Percentiles rank a stretch among this genome's conserved stretches.
Evolutionary conservation across 2,113 vertebrate genomes (phyloP).

Genomic region (Crotalus helleri): DNA sequence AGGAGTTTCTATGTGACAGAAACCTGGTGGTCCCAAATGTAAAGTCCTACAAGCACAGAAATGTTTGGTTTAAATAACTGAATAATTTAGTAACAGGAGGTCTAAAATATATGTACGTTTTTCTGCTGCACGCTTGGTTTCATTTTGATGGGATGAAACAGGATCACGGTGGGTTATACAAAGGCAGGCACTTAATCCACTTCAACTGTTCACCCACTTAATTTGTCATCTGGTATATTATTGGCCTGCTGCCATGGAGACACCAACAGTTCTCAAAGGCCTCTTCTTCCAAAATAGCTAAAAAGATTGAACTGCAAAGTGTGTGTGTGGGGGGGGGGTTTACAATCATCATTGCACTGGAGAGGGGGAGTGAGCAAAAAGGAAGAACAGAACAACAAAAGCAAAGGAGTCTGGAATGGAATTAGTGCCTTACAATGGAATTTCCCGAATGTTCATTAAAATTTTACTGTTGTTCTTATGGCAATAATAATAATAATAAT

Average conservation of each 20-base stretch:
- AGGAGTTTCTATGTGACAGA: not conserved
- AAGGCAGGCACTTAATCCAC: not conserved
- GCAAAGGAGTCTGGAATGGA: not conserved
- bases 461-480: no score
- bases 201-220: not conserved
- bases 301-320: not conserved
- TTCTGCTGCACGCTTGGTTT: fast-evolving
- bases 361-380: not conserved
- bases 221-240: slow-evolving; percentile 28
- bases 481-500: no score
- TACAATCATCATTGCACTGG: not conserved
- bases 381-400: not conserved
- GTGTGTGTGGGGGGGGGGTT: not conserved
- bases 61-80: not conserved
- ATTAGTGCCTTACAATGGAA: not conserved
- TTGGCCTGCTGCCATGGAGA: slow-evolving; percentile 43
- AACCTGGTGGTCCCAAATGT: not conserved
- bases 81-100: not conserved
- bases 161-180: fast-evolving
- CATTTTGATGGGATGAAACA: fast-evolving
- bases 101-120: not conserved
- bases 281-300: slow-evolving; percentile 30
- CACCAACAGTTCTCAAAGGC: not conserved
- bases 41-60: not conserved
- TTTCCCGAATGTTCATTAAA: not conserved